Percentiles rank a stretch among this genome's conserved stretches.
Evolutionary conservation across 2,113 vertebrate species (phyloP).

Genomic region (Sisor rabdophorus): DNA sequence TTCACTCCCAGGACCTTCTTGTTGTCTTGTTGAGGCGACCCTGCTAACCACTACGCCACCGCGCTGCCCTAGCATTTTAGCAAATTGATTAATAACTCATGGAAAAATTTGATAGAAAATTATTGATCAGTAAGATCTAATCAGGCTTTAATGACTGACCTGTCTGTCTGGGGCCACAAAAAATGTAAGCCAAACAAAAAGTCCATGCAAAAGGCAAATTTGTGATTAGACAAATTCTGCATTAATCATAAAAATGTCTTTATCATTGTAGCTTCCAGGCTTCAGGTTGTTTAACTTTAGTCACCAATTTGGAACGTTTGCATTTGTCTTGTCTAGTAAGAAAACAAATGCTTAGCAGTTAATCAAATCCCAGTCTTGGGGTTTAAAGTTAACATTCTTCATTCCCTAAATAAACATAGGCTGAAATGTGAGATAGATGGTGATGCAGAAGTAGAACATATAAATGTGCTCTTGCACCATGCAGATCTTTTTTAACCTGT

Average conservation of each 20-base stretch:
- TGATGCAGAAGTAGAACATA: not conserved
- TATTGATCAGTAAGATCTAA: not conserved
- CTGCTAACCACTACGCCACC: too few species aligned
- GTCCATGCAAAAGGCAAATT: not conserved
- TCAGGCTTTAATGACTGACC: not conserved
- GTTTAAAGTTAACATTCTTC: constrained; percentile 8
- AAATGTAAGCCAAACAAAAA: not conserved
- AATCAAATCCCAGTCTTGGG: not conserved
- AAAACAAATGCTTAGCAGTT: constrained; percentile 14
- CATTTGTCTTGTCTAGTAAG: not conserved
- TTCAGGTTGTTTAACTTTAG: not conserved
- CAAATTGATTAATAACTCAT: too few species aligned
- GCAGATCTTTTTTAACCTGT: constrained; percentile 35
- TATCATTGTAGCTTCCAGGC: not conserved
- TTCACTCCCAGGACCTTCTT: too few species aligned
- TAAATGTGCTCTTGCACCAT: not conserved
- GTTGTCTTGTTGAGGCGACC: too few species aligned
- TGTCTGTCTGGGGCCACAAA: not conserved
- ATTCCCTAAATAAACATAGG: not conserved
- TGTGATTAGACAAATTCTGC: not conserved
- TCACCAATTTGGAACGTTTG: not conserved
- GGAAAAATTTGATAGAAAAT: too few species aligned
- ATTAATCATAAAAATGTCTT: constrained; percentile 6
- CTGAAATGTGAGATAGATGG: not conserved
- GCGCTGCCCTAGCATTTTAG: too few species aligned